phyloP scores from a whole-genome alignment of 2,797 vertebrate genomes.

The Catostomus latipinnis region DNA sequence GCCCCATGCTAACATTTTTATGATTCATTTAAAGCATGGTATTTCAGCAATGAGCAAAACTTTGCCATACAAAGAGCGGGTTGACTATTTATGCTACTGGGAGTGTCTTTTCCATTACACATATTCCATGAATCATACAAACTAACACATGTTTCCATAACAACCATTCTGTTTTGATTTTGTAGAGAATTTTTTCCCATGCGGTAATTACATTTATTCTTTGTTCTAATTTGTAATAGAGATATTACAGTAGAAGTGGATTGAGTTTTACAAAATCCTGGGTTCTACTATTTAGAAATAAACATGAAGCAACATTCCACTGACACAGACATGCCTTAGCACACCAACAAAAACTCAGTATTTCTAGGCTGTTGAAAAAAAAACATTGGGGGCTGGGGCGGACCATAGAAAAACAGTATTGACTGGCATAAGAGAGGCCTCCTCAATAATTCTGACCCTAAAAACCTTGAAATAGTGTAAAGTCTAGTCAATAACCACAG shows the following conservation, averaged over 20 bases:
- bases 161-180: constrained; percentile 12
- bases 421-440: constrained; percentile 23
- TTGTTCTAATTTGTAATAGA: constrained; percentile 5
- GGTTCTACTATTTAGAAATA: constrained; percentile 40
- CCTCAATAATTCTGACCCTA: constrained; percentile 8
- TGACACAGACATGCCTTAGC: constrained; percentile 72
- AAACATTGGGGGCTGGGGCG: constrained; percentile 10
- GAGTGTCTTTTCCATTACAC: constrained; percentile 48
- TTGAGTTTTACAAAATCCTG: constrained; percentile 39
- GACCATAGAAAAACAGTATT: constrained; percentile 36
- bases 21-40: constrained; percentile 25
- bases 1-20: constrained; percentile 25
- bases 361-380: constrained; percentile 52
- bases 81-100: constrained; percentile 32
- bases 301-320: constrained; percentile 42
- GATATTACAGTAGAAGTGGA: constrained; percentile 6
- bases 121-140: constrained; percentile 10
- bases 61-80: constrained; percentile 4
- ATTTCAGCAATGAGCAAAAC: constrained; percentile 10
- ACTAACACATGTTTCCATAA: constrained; percentile 6
- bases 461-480: constrained; percentile 27
- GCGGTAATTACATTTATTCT: constrained; percentile 15
- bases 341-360: constrained; percentile 54
- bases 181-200: background rate
- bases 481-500: constrained; percentile 18